A percentile compares a stretch with the other conserved stretches of the same genome.
phyloP scores from a whole-genome alignment of 2,888 invertebrate species.

The Monochamus alternatus region DNA sequence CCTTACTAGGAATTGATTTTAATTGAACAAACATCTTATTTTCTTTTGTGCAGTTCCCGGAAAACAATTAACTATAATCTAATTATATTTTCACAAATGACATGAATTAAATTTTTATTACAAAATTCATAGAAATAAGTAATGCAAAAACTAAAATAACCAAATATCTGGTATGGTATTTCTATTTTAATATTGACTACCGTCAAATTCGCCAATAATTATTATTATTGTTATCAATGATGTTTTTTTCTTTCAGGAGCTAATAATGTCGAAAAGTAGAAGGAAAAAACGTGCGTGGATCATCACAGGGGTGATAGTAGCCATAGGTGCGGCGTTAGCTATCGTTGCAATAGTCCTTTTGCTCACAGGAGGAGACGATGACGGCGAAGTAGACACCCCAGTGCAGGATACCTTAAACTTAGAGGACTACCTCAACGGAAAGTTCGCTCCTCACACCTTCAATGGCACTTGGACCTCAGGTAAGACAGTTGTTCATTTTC shows the following conservation, averaged over 20 bases:
- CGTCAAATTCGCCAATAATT: no score
- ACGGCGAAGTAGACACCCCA: constrained; percentile 33
- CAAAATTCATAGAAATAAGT: no score
- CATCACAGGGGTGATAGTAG: constrained; percentile 73
- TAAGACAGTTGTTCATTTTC: constrained; percentile 65
- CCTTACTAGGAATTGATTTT: no score
- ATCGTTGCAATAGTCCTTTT: constrained; percentile 71
- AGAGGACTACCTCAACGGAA: constrained; percentile 82
- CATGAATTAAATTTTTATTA: no score
- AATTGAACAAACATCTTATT: no score
- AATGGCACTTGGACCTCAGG: constrained; percentile 89
- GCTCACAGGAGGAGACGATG: constrained; percentile 50
- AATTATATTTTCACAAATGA: no score
- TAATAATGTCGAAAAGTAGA: constrained; percentile 75
- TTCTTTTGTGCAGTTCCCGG: no score
- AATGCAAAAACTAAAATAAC: no score
- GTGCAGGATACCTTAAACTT: constrained; percentile 73
- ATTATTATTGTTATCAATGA: no score
- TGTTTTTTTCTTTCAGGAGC: constrained; percentile 72
- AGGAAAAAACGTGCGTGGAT: constrained; percentile 73
- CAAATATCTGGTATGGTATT: no score
- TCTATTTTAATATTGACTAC: no score
- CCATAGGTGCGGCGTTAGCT: constrained; percentile 76
- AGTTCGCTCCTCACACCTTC: constrained; percentile 78
- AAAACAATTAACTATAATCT: no score